These are phyloP conservation scores for Lota lota DNA, from an alignment of 2,113 vertebrate genomes.

Conservation along the genomic window DNA sequence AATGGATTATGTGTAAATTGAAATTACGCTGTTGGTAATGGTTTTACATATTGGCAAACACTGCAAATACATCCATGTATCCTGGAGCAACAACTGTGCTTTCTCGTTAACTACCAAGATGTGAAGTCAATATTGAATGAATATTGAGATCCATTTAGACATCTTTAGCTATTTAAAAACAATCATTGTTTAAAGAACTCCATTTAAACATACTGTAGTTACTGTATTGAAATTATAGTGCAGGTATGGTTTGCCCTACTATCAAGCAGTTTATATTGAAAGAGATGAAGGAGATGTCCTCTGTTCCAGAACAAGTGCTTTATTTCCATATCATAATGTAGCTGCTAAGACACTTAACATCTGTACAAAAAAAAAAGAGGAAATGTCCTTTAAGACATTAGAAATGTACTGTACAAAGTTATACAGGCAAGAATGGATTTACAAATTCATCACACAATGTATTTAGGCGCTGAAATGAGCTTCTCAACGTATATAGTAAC, in stretches of 20 bases:
- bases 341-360: conserved; percentile 95
- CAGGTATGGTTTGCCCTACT: neutral
- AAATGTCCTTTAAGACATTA: conserved; percentile 83
- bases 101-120: conserved; percentile 9
- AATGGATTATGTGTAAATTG: too few species aligned
- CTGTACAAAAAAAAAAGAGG: conserved; percentile 94
- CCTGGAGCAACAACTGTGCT: conserved; percentile 47
- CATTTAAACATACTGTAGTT: conserved; percentile 17
- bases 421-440: conserved; percentile 80
- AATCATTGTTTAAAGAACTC: conserved; percentile 40
- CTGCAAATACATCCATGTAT: conserved; percentile 30
- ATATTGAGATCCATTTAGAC: conserved; percentile 57
- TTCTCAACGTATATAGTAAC: conserved; percentile 81
- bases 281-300: conserved; percentile 3
- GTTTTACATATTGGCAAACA: conserved; percentile 11
- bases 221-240: neutral
- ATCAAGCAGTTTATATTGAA: neutral
- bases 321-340: conserved; percentile 92
- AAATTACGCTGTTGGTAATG: too few species aligned
- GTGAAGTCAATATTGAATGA: conserved; percentile 52
- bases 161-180: conserved; percentile 59
- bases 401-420: conserved; percentile 83
- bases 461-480: conserved; percentile 83
- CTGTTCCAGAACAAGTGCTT: conserved; percentile 88
- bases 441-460: conserved; percentile 81